Evolutionary conservation across 2,113 vertebrate genomes (phyloP), one percentile per base, ranked within the genome.

Genomic region (Rhizomys pruinosus): DNA sequence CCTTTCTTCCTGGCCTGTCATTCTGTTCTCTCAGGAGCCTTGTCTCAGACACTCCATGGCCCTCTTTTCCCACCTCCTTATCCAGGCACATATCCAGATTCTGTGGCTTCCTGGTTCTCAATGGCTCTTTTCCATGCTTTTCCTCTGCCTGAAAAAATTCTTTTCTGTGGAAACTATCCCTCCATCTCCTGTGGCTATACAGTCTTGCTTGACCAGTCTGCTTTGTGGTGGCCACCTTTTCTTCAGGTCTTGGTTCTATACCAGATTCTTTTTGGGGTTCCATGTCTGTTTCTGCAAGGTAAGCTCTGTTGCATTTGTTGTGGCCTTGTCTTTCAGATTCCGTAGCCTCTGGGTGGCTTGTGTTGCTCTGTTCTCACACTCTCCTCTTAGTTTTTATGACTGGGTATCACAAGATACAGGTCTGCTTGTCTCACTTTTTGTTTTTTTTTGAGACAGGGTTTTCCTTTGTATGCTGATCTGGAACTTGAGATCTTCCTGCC

Each of bases 81-180:
- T 34, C 29, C 27, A 32, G 10, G 39, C 61, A 15, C 20, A 34
- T 57, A 57, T 85, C 72, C 66, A 68, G 9, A 17, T 37, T 32
- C 86, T 57, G 27, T 0, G 29, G 44, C 20, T 55, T 39, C 25
- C 68, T 15, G 59, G 52, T 77, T 86, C 78, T 73, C 42, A 20
- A 39, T 61, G 17, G n/a, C n/a, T n/a, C n/a, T n/a, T 89, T 76
- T 89, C n/a, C 16, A 88, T 64, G 39, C 71, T 52, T 71, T 89
- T 88, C 59, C 42, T 91, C 81, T 84, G 77, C 82, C 39, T 82
- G 63, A 84, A 94, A 85, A 84, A 93, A 89, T 71, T 80, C 20
- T 52, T 52, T 42, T 85, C 19, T 42, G 34, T 76, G 86, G 86
- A 85, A 72, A 63, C 39, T 8, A 29, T 39, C 39, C 32, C 39